These are phyloP conservation scores for Aspidiotus destructor DNA, from an alignment of 2,888 invertebrate genomes.

Conservation along the genomic window DNA sequence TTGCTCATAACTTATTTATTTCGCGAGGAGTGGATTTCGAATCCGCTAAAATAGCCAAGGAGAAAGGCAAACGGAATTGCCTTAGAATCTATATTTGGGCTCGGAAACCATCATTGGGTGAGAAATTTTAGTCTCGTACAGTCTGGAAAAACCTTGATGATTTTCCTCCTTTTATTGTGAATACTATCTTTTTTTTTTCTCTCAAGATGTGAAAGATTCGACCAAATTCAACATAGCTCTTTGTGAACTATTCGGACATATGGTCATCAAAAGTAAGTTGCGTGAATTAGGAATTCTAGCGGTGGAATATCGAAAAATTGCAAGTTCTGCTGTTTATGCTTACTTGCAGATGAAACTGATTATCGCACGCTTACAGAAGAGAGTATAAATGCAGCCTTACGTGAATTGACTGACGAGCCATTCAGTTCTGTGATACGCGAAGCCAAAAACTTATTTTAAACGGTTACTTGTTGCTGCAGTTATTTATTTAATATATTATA, in stretches of 20 bases:
- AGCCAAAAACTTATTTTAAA: background rate
- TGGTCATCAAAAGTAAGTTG: constrained; percentile 56
- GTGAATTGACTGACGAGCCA: constrained; percentile 38
- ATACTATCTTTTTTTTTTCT: constrained; percentile 20
- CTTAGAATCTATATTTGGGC: constrained; percentile 58
- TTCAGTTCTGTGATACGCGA: constrained; percentile 36
- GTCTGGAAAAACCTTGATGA: constrained; percentile 11
- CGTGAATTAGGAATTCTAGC: background rate
- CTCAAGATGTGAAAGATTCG: constrained; percentile 49
- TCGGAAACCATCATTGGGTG: constrained; percentile 47
- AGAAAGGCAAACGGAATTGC: constrained; percentile 40
- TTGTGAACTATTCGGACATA: constrained; percentile 66
- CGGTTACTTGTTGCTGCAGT: background rate
- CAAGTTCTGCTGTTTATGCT: background rate
- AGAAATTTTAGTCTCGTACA: constrained; percentile 25
- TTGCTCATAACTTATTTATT: constrained; percentile 68
- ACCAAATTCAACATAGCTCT: constrained; percentile 58
- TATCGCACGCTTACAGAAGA: constrained; percentile 39
- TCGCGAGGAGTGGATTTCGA: constrained; percentile 47
- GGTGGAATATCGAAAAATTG: background rate
- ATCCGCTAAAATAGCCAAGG: constrained; percentile 33
- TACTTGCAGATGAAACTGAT: constrained; percentile 38
- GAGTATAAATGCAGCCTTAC: constrained; percentile 37
- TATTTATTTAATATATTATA: background rate
- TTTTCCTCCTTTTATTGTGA: background rate